Percentiles rank a stretch among this genome's conserved stretches.
phyloP scores from a whole-genome alignment of 1,140 invertebrate genomes.

The Halotydeus destructor region DNA sequence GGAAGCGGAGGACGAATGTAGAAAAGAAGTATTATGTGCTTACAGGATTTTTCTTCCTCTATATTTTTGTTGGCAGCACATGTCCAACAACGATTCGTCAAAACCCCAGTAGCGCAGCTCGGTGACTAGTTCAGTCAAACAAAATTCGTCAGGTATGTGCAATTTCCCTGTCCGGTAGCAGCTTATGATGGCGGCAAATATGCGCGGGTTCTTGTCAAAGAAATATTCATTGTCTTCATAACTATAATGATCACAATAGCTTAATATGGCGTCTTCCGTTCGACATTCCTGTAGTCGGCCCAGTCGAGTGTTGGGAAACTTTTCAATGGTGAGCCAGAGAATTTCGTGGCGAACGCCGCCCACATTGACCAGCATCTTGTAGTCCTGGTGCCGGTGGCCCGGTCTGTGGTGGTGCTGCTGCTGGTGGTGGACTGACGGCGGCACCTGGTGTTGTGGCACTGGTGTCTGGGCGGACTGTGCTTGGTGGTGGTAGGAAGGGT shows the following conservation, averaged over 20 bases:
- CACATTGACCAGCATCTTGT: too few species aligned
- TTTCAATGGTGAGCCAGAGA: constrained; percentile 74
- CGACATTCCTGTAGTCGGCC: constrained; percentile 58
- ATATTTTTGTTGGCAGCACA: not conserved
- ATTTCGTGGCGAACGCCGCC: constrained; percentile 93
- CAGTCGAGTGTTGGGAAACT: constrained; percentile 76
- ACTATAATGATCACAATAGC: constrained; percentile 61
- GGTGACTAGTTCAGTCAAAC: constrained; percentile 63
- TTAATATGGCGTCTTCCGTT: constrained; percentile 32
- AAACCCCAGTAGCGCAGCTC: constrained; percentile 58
- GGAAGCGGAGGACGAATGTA: too few species aligned
- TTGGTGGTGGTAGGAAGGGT: too few species aligned
- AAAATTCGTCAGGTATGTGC: constrained; percentile 64
- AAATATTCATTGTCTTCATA: constrained; percentile 94
- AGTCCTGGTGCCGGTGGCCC: too few species aligned
- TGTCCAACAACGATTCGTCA: constrained; percentile 26
- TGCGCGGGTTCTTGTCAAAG: constrained; percentile 92
- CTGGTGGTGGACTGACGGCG: too few species aligned
- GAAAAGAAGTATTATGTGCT: too few species aligned
- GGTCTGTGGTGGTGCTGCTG: too few species aligned
- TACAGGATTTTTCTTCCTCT: too few species aligned
- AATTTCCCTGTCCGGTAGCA: constrained; percentile 49
- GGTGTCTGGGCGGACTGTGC: too few species aligned
- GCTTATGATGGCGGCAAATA: constrained; percentile 56
- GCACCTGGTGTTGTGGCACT: too few species aligned